These are phyloP conservation scores for Melangyna quadrimaculata DNA, from an alignment of 2,888 invertebrate genomes.

Conservation along the genomic window DNA sequence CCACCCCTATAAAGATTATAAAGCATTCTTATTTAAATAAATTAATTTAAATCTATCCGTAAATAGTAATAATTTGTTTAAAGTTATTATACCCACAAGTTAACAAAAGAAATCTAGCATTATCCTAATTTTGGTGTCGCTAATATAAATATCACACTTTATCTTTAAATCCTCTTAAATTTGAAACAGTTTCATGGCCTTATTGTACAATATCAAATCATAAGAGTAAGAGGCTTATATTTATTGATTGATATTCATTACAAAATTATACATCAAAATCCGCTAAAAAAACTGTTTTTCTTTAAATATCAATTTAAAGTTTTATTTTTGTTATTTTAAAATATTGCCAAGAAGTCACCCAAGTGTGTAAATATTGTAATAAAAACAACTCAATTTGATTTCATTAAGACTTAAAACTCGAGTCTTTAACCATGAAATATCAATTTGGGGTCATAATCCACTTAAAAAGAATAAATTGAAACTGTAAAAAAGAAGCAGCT, in stretches of 20 bases:
- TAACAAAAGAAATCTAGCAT: not conserved
- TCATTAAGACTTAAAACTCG: constrained; percentile 30
- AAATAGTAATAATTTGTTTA: not conserved
- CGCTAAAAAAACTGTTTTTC: not conserved
- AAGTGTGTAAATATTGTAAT: constrained; percentile 24
- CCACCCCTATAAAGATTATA: not conserved
- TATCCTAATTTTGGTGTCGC: not conserved
- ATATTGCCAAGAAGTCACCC: not conserved
- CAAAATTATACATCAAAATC: constrained; percentile 2
- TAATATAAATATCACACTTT: not conserved
- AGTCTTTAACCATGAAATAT: constrained; percentile 6
- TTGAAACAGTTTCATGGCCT: constrained; percentile 5
- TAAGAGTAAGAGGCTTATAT: not conserved
- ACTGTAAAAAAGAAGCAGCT: too few species aligned
- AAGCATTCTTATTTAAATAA: not conserved
- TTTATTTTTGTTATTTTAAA: not conserved
- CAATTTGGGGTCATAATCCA: constrained; percentile 41
- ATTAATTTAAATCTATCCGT: not conserved
- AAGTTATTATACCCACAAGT: not conserved
- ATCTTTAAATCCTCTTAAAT: not conserved
- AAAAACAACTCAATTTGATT: constrained; percentile 35
- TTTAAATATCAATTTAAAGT: not conserved
- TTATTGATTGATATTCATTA: constrained; percentile 20
- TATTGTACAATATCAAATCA: not conserved
- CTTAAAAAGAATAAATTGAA: not conserved